These are phyloP conservation scores for Ormia ochracea DNA, from an alignment of 2,888 invertebrate genomes.

Conservation along the genomic window DNA sequence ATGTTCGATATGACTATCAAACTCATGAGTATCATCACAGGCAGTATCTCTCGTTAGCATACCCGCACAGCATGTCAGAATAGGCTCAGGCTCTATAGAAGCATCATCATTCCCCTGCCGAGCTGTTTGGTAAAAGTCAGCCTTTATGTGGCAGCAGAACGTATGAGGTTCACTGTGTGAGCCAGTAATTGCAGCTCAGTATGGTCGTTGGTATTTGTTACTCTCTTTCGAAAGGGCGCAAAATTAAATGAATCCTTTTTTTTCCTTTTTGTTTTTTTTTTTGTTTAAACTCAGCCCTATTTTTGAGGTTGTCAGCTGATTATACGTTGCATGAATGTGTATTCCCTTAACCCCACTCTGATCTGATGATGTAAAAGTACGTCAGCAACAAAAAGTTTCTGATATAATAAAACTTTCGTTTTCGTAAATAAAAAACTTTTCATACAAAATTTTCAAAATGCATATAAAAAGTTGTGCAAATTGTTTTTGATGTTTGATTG, in stretches of 20 bases:
- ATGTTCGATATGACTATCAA: conserved; percentile 48
- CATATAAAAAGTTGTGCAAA: conserved; percentile 35
- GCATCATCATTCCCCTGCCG: not conserved
- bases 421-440: conserved; percentile 32
- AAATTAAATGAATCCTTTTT: conserved; percentile 11
- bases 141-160: not conserved
- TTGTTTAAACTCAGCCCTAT: conserved; percentile 45
- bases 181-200: conserved; percentile 1
- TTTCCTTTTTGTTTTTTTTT: no score
- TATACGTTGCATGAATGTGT: conserved; percentile 8
- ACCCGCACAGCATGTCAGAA: not conserved
- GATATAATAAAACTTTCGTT: conserved; percentile 25
- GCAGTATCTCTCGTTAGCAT: not conserved
- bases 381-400: not conserved
- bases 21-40: conserved; percentile 22
- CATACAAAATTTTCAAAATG: not conserved
- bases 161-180: not conserved
- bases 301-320: conserved; percentile 45
- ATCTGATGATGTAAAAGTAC: conserved; percentile 21
- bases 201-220: not conserved
- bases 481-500: conserved; percentile 50
- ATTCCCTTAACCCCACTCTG: conserved; percentile 24
- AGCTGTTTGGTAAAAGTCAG: no score
- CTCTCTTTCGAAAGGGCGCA: not conserved
- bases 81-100: not conserved